These are phyloP conservation scores for Misgurnus anguillicaudatus DNA, from an alignment of 2,113 vertebrate species.

Conservation along the genomic window DNA sequence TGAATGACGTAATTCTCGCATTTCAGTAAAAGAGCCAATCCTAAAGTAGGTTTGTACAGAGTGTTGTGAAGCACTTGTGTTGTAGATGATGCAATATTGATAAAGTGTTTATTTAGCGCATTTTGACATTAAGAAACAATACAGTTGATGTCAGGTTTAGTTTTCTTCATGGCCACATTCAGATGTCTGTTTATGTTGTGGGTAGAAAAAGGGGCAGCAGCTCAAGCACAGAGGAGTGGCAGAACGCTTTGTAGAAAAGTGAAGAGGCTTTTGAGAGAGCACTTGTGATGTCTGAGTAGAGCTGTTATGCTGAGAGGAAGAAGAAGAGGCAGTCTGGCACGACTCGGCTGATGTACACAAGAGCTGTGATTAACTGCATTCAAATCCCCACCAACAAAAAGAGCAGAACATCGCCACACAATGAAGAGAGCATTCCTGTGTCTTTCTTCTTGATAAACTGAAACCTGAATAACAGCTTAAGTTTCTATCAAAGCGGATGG, in stretches of 20 bases:
- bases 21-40: too few species aligned
- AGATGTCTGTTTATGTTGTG: constrained; percentile 12
- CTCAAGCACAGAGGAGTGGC: neutral
- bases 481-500: neutral
- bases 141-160: neutral
- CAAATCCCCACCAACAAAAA: constrained; percentile 37
- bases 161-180: neutral
- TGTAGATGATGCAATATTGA: too few species aligned
- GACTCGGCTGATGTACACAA: constrained; percentile 39
- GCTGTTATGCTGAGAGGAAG: constrained; percentile 32
- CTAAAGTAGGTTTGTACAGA: too few species aligned
- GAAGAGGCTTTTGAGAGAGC: constrained; percentile 21
- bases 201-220: neutral
- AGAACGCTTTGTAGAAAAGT: constrained; percentile 5
- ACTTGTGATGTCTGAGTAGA: constrained; percentile 35
- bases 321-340: constrained; percentile 27
- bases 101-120: too few species aligned
- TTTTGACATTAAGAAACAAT: too few species aligned
- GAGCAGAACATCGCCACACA: constrained; percentile 17
- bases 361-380: constrained; percentile 51
- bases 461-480: neutral
- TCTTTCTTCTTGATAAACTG: constrained; percentile 24
- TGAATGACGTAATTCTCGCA: too few species aligned
- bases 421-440: constrained; percentile 37
- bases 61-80: too few species aligned